Base-by-base conservation (phyloP, 2,113 vertebrate species). In the Pollachius pollachius region DNA sequence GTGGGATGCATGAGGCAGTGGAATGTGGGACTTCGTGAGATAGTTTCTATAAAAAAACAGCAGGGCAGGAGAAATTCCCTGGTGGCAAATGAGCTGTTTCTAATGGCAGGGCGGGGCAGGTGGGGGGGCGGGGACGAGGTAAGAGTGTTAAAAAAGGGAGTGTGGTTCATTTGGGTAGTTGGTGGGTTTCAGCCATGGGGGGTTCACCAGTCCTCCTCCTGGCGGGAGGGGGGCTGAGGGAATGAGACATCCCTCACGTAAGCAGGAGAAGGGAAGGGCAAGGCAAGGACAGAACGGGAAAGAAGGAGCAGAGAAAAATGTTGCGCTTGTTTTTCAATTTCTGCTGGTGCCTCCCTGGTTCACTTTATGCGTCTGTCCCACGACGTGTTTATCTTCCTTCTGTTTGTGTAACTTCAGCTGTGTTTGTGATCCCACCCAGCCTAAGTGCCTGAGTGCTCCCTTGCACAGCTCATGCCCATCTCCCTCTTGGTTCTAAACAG, bases 41-140 rank as follows among this genome's bases (percentile, higher is more conserved):
- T 88, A 77, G 74, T 71, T 78, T 76, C 73, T 84, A 72, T 89
- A 84, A 86, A 91, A 91, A 83, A 81, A 84, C 84, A 90, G 82
- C 76, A 80, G 77, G 79, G 75, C 67, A 79, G 79, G 69, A 84
- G 74, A 68, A 85, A 87, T 85, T 85, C 75, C 68, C 79, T 72
- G 27, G 81, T 74, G 81, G 75, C 70, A 87, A 91, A 90, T 91
- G 81, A 86, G 76, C 81, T 69, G 64, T 87, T 81, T 69, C 82
- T 90, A 89, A 89, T 88, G 81, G 80, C 84, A 72, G 73, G 67
- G 73, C 78, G 61, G 25, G 79, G 76, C 41, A 70, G 85, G 64
- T 78, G 85, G 70, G 81, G 72, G 82, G 74, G 72, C 73, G 78
- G 69, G 79, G 82, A 67, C 81, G 88, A 71, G 83, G 72, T 75